These are phyloP conservation scores for Apaloderma vittatum DNA, from an alignment of 2,113 vertebrate species.

Conservation along the genomic window DNA sequence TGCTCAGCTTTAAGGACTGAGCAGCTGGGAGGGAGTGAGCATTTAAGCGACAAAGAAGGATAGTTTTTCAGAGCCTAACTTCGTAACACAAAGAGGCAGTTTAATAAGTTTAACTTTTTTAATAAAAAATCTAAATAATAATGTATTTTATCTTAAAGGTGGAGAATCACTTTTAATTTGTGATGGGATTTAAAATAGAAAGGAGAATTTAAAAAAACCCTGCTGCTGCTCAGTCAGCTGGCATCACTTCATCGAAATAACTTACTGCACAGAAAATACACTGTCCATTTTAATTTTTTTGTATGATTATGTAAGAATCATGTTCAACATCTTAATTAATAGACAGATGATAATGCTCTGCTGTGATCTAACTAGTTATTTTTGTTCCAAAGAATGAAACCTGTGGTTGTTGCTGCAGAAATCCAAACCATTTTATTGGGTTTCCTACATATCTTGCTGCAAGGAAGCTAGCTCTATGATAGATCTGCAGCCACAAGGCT, in stretches of 20 bases:
- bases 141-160: neutral
- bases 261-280: neutral
- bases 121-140: neutral
- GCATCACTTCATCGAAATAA: neutral
- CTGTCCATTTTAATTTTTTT: neutral
- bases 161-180: neutral
- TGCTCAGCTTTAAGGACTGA: neutral
- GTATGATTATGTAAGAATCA: neutral
- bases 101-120: neutral
- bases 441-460: neutral
- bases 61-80: neutral
- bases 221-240: neutral
- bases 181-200: neutral
- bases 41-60: neutral
- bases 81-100: neutral
- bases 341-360: neutral
- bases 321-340: neutral
- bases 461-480: neutral
- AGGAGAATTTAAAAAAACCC: neutral
- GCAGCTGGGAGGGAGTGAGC: neutral
- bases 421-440: neutral
- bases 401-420: neutral
- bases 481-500: neutral
- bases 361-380: neutral
- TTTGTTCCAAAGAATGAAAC: neutral